Evolutionary conservation across 53 echinoderm and acorn worm species (phyloP).

Genomic region (Luidia sarsii): DNA sequence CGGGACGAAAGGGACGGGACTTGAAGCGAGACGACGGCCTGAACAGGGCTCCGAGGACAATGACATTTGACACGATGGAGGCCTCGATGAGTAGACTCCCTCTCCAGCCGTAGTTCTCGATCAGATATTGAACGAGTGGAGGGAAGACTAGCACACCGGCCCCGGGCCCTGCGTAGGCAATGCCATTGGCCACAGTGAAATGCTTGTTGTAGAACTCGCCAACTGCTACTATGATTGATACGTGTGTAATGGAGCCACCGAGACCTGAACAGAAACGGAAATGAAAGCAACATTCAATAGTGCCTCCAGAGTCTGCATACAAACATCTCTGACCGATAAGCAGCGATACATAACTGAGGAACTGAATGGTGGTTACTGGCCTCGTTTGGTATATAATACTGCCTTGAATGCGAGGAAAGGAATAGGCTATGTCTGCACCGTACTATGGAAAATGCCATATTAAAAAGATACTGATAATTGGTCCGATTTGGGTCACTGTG

Average conservation of each 20-base stretch:
- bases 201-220: slow-evolving; percentile 50
- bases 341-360: background rate
- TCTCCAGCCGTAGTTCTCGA: slow-evolving; percentile 49
- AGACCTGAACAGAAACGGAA: slow-evolving; percentile 10
- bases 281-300: background rate
- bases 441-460: no score
- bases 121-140: slow-evolving; percentile 28
- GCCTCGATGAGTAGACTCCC: slow-evolving; percentile 55
- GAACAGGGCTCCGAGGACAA: slow-evolving; percentile 36
- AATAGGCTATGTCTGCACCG: no score
- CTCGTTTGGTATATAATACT: no score
- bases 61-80: slow-evolving; percentile 39
- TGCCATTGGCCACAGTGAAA: slow-evolving; percentile 58
- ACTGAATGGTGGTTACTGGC: no score
- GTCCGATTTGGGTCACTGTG: no score
- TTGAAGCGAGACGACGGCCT: slow-evolving; percentile 36
- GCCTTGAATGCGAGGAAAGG: no score
- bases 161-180: slow-evolving; percentile 56
- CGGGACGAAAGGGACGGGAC: background rate
- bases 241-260: slow-evolving; percentile 44
- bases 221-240: slow-evolving; percentile 33
- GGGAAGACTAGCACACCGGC: slow-evolving; percentile 55
- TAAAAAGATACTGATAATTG: no score
- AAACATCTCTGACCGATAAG: background rate
- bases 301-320: background rate